phyloP scores from a whole-genome alignment of 1,140 invertebrate genomes.

The Rhopalosiphum padi region DNA sequence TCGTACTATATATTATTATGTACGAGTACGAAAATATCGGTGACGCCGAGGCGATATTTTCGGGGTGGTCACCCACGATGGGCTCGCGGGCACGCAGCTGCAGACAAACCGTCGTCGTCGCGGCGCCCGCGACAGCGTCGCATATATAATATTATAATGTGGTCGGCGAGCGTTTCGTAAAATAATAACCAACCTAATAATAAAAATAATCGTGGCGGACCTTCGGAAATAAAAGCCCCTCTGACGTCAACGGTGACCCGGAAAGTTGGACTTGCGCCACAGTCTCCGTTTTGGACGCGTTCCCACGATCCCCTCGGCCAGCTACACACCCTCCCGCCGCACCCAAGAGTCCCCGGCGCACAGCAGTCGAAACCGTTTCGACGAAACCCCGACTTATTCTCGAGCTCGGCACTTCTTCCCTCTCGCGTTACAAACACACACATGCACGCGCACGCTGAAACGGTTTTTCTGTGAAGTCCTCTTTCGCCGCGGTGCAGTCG shows the following conservation, averaged over 20 bases:
- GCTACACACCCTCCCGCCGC: background rate
- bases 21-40: constrained; percentile 46
- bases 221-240: constrained; percentile 55
- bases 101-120: constrained; percentile 55
- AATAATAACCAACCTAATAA: constrained; percentile 16
- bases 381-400: background rate
- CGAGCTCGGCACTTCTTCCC: background rate
- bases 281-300: constrained; percentile 47
- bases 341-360: background rate
- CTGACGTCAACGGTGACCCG: constrained; percentile 57
- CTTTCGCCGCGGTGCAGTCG: background rate
- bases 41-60: constrained; percentile 42
- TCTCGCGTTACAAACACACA: background rate
- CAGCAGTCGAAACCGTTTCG: background rate
- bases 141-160: background rate
- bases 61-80: background rate
- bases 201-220: constrained; percentile 52
- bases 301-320: background rate
- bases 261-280: constrained; percentile 49
- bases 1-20: background rate
- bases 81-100: background rate
- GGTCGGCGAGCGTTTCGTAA: background rate
- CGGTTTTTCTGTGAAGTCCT: background rate
- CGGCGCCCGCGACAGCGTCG: too few relatives aligned
- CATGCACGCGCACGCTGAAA: background rate